Conservation (phyloP, 2,888 invertebrate genomes). For the Drosophila putrida region DNA sequence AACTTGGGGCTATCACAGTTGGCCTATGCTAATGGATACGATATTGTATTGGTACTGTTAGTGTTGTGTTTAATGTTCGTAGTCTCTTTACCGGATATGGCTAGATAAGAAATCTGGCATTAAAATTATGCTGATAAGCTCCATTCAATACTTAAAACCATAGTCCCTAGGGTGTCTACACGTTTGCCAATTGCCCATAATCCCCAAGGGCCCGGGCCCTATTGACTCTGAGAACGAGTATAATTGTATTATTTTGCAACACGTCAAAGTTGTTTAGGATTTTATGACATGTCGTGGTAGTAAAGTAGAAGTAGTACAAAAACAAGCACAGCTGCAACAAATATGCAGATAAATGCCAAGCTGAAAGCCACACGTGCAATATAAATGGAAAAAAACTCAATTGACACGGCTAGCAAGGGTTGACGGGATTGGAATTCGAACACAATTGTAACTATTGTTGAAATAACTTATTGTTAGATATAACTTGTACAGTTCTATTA, state of each 20-base stretch:
- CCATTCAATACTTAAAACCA: conserved; percentile 5
- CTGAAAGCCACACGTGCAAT: conserved; percentile 57
- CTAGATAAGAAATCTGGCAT: conserved; percentile 42
- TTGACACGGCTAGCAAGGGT: conserved; percentile 9
- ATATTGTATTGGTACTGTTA: conserved; percentile 1
- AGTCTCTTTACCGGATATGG: conserved; percentile 45
- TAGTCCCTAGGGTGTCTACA: conserved; percentile 3
- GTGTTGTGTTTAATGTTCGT: background rate
- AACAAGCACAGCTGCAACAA: conserved; percentile 75
- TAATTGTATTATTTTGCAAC: conserved; percentile 17
- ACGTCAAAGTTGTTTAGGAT: conserved; percentile 26
- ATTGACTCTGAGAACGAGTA: background rate
- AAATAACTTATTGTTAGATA: conserved; percentile 2
- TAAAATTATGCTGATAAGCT: conserved; percentile 30
- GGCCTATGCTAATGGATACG: conserved; percentile 36
- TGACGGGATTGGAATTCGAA: background rate
- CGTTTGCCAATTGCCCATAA: conserved; percentile 19
- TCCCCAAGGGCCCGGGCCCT: background rate
- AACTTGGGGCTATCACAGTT: conserved; percentile 7
- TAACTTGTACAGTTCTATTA: background rate
- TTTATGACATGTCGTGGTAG: conserved; percentile 44
- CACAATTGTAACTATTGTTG: conserved; percentile 21
- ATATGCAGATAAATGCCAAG: conserved; percentile 72
- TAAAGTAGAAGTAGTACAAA: conserved; percentile 19
- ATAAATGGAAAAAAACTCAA: conserved; percentile 3